Percentiles rank a stretch among this genome's conserved stretches.
phyloP scores from a whole-genome alignment of 2,888 invertebrate species.

The Linnaemya vulpina region DNA sequence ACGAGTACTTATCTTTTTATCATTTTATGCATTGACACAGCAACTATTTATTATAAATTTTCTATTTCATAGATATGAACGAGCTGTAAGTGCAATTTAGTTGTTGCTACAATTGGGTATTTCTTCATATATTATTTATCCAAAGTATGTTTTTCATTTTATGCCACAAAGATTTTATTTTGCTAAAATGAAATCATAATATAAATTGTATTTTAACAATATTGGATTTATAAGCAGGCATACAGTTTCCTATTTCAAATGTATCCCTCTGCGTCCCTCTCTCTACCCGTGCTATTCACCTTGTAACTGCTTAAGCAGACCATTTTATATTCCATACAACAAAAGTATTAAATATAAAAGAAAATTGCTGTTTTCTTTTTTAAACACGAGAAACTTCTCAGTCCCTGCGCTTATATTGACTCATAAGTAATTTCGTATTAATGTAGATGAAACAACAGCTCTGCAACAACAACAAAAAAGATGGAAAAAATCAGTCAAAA shows the following conservation, averaged over 20 bases:
- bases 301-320: conserved; percentile 31
- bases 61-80: conserved; percentile 39
- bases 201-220: conserved; percentile 73
- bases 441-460: conserved; percentile 56
- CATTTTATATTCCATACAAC: conserved; percentile 42
- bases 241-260: conserved; percentile 4
- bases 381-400: conserved; percentile 24
- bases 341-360: not conserved
- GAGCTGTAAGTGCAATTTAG: conserved; percentile 44
- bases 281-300: not conserved
- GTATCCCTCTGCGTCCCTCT: not conserved
- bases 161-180: conserved; percentile 66
- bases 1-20: conserved; percentile 59
- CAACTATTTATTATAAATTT: conserved; percentile 72
- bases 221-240: conserved; percentile 70
- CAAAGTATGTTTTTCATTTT: conserved; percentile 62
- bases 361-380: conserved; percentile 41
- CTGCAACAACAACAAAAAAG: not conserved
- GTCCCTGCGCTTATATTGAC: conserved; percentile 63
- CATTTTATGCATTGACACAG: conserved; percentile 73
- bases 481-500: conserved; percentile 51
- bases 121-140: conserved; percentile 56
- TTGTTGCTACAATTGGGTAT: conserved; percentile 44
- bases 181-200: conserved; percentile 61
- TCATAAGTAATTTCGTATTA: conserved; percentile 70